These are phyloP conservation scores for Scaeva pyrastri DNA, from an alignment of 2,888 invertebrate species.

Conservation along the genomic window DNA sequence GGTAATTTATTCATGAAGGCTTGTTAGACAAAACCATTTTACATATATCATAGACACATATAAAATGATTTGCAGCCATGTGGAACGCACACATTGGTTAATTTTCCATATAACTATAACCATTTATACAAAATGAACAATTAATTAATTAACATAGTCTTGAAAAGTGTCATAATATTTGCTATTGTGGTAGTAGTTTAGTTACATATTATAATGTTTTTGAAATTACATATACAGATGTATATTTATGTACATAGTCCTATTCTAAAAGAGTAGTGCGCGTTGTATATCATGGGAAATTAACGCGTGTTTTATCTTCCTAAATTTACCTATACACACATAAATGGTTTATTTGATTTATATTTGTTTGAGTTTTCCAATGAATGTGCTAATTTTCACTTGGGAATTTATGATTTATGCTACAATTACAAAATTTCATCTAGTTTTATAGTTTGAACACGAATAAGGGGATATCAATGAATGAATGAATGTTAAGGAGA, in stretches of 20 bases:
- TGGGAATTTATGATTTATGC: conserved; percentile 64
- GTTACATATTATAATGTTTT: too few relatives aligned
- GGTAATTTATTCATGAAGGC: conserved; percentile 59
- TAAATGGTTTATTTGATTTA: conserved; percentile 56
- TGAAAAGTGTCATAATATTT: conserved; percentile 47
- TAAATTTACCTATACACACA: too few relatives aligned
- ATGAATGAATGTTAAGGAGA: conserved; percentile 1
- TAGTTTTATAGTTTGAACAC: not conserved
- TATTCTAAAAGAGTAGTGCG: too few relatives aligned
- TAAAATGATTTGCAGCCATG: conserved; percentile 50
- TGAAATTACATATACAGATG: too few relatives aligned
- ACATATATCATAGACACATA: conserved; percentile 21
- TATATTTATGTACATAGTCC: too few relatives aligned
- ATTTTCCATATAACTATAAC: too few relatives aligned
- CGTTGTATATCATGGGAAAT: too few relatives aligned
- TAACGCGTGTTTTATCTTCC: not conserved
- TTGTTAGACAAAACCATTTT: conserved; percentile 45
- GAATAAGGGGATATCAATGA: too few relatives aligned
- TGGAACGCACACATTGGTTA: conserved; percentile 38
- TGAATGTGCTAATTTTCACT: conserved; percentile 67
- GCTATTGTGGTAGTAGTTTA: conserved; percentile 8
- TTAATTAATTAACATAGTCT: conserved; percentile 70
- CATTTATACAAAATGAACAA: too few relatives aligned
- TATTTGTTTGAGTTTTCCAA: conserved; percentile 61
- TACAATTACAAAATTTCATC: conserved; percentile 51